These are phyloP conservation scores for Eudemis profundana DNA, from an alignment of 2,888 invertebrate genomes.

Conservation along the genomic window DNA sequence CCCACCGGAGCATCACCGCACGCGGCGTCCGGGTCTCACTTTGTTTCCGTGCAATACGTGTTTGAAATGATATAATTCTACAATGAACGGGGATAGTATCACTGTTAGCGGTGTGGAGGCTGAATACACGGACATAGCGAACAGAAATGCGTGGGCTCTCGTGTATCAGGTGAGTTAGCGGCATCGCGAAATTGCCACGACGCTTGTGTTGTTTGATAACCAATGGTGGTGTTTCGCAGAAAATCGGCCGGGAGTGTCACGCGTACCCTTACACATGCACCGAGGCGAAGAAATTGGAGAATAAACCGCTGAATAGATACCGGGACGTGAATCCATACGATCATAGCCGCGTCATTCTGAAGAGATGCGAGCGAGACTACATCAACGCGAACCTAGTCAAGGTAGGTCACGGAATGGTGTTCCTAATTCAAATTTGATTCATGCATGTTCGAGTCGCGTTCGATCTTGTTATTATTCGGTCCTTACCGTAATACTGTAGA, in stretches of 20 bases:
- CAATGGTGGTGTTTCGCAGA: constrained; percentile 81
- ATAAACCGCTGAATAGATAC: constrained; percentile 95
- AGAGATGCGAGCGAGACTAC: constrained; percentile 91
- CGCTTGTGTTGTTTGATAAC: constrained; percentile 38
- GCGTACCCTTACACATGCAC: constrained; percentile 86
- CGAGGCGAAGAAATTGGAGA: constrained; percentile 91
- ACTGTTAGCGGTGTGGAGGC: constrained; percentile 83
- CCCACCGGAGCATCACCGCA: constrained; percentile 46
- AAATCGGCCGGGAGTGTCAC: constrained; percentile 89
- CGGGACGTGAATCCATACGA: constrained; percentile 98
- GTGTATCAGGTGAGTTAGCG: constrained; percentile 88
- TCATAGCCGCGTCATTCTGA: constrained; percentile 93
- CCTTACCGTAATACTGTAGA: not conserved
- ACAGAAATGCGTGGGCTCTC: constrained; percentile 88
- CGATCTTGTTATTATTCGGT: not conserved
- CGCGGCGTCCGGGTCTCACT: constrained; percentile 58
- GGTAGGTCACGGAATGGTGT: constrained; percentile 76
- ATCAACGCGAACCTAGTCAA: constrained; percentile 97
- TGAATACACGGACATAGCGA: constrained; percentile 89
- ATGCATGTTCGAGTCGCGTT: not conserved
- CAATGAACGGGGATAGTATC: constrained; percentile 60
- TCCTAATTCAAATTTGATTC: constrained; percentile 11
- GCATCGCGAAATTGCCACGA: constrained; percentile 37
- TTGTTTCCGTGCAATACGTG: constrained; percentile 53
- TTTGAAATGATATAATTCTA: constrained; percentile 60